Evolutionary conservation across 1,140 invertebrate genomes (phyloP).

Genomic region (Leguminivora glycinivorella): DNA sequence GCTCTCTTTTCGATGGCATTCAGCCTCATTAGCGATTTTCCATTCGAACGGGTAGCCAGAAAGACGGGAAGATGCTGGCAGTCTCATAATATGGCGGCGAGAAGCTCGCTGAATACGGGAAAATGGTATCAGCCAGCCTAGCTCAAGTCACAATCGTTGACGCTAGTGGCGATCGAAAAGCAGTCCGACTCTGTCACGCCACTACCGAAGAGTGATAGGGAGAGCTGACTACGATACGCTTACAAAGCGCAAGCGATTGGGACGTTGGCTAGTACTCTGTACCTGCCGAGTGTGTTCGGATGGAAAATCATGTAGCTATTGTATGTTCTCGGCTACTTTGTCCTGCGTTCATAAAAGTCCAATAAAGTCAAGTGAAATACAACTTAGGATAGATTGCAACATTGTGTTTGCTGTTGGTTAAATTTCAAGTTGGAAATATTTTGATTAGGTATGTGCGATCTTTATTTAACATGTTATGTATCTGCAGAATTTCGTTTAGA

Average conservation of each 20-base stretch:
- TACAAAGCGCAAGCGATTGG: no score
- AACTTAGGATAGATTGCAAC: neutral
- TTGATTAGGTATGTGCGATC: neutral
- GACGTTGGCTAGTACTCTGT: no score
- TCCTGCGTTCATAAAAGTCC: slow-evolving; percentile 5
- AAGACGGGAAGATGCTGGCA: slow-evolving; percentile 44
- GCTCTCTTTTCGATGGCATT: slow-evolving; percentile 48
- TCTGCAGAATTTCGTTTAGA: neutral
- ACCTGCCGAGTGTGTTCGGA: slow-evolving; percentile 12
- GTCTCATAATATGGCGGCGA: slow-evolving; percentile 41
- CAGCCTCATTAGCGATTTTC: slow-evolving; percentile 66
- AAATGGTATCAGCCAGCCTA: no score
- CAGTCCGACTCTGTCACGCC: no score
- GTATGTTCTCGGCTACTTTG: slow-evolving; percentile 1
- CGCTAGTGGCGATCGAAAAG: no score
- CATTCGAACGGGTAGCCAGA: slow-evolving; percentile 43
- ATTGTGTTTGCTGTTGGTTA: neutral
- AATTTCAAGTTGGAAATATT: neutral
- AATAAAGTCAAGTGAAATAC: slow-evolving; percentile 10
- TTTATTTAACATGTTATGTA: neutral
- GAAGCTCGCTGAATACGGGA: slow-evolving; percentile 20
- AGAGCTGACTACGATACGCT: no score
- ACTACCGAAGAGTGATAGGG: no score
- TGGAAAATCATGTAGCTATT: slow-evolving; percentile 26
- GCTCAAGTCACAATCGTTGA: no score